These are phyloP conservation scores for Ia io DNA, from an alignment of 2,113 vertebrate genomes.

Conservation along the genomic window DNA sequence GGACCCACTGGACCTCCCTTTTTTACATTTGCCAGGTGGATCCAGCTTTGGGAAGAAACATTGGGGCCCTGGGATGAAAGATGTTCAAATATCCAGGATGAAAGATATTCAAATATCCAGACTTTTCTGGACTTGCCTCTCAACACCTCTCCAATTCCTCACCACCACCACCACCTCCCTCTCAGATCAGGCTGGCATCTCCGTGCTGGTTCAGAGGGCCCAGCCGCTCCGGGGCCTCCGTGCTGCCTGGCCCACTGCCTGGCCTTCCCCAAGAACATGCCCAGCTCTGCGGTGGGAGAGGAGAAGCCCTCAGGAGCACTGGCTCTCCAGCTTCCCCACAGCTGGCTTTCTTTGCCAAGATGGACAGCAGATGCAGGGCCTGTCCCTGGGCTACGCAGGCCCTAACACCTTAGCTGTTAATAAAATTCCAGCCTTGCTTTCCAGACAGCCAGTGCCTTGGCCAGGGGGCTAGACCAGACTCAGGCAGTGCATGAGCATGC, in stretches of 20 bases:
- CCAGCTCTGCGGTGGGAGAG: not conserved
- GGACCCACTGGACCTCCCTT: not conserved
- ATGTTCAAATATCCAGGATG: not conserved
- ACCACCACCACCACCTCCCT: not conserved
- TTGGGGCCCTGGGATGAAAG: not conserved
- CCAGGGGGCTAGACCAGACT: not conserved
- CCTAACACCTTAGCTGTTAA: not conserved
- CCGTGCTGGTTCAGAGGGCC: not conserved
- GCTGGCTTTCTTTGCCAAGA: not conserved
- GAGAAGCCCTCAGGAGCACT: not conserved
- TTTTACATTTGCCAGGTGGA: not conserved
- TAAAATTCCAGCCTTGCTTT: not conserved
- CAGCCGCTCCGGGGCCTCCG: rapidly evolving
- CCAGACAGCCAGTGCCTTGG: not conserved
- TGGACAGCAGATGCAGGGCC: not conserved
- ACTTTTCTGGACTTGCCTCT: not conserved
- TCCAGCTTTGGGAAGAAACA: not conserved
- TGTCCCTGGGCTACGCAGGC: too few relatives aligned
- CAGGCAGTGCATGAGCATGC: too few relatives aligned
- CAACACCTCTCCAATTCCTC: not conserved
- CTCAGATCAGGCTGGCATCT: rapidly evolving
- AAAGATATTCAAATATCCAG: not conserved
- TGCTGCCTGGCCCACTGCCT: not conserved
- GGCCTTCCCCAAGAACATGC: not conserved
- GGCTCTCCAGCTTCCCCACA: not conserved